These are phyloP conservation scores for Orchestia grillus DNA, from an alignment of 1,140 invertebrate species.

Conservation along the genomic window DNA sequence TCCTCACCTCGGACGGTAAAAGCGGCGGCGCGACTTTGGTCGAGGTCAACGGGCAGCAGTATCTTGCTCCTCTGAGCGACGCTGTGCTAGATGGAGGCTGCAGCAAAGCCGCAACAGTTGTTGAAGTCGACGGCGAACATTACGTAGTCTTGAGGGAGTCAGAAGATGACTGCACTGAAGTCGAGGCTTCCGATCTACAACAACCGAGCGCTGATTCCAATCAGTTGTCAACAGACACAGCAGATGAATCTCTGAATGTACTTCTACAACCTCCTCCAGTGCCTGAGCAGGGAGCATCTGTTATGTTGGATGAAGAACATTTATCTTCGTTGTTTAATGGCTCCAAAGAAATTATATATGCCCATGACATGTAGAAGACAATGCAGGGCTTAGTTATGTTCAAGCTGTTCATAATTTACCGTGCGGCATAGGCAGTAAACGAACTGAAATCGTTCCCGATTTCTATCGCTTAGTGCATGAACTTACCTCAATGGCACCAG, in stretches of 20 bases:
- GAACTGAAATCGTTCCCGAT: neutral
- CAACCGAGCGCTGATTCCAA: neutral
- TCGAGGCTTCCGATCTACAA: neutral
- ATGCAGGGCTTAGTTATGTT: neutral
- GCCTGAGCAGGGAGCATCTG: neutral
- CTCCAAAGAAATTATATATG: slow-evolving; percentile 19
- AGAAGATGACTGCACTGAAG: neutral
- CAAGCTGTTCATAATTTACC: neutral
- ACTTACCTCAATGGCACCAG: no score
- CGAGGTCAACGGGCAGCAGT: neutral
- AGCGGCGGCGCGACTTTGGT: neutral
- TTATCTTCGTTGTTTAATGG: neutral
- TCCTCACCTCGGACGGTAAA: neutral
- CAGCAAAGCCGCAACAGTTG: neutral
- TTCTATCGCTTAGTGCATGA: no score
- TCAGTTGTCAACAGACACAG: neutral
- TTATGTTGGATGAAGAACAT: slow-evolving; percentile 12
- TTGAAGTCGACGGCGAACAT: slow-evolving; percentile 16
- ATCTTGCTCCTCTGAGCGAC: neutral
- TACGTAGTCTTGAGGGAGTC: slow-evolving; percentile 8
- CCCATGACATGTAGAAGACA: neutral
- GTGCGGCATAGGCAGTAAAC: neutral
- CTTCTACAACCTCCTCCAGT: neutral
- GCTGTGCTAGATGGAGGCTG: neutral
- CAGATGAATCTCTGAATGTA: neutral